Evolutionary conservation across 2,888 invertebrate genomes (phyloP).

Genomic region (Caradrina clavipalpis): DNA sequence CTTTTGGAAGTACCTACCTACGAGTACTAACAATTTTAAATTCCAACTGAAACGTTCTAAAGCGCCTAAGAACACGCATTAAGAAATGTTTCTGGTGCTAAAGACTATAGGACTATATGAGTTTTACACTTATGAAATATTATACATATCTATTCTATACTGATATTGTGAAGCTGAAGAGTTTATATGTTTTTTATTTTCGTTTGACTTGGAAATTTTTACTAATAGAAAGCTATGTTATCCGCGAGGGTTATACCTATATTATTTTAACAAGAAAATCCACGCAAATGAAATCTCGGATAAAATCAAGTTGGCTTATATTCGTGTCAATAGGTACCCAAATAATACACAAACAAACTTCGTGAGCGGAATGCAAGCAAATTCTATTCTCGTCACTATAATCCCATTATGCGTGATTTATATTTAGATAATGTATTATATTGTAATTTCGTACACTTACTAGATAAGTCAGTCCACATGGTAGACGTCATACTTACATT

Average conservation of each 20-base stretch:
- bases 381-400: slow-evolving; percentile 18
- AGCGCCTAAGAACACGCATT: background rate
- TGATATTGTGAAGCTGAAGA: no score
- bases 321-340: background rate
- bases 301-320: background rate
- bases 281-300: no score
- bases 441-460: slow-evolving; percentile 15
- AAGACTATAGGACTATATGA: background rate
- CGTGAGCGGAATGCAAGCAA: background rate
- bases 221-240: no score
- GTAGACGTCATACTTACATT: slow-evolving; percentile 31
- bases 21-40: no score
- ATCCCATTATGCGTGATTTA: slow-evolving; percentile 39
- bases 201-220: no score
- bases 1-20: slow-evolving; percentile 7
- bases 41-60: background rate
- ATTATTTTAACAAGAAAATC: no score
- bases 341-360: slow-evolving; percentile 12
- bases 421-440: slow-evolving; percentile 14
- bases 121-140: no score
- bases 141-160: no score
- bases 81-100: background rate
- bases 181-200: no score
- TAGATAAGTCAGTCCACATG: slow-evolving; percentile 26
- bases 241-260: no score